Percentiles rank a stretch among this genome's conserved stretches.
phyloP scores from a whole-genome alignment of 2,797 vertebrate species.

The Diceros bicornis region DNA sequence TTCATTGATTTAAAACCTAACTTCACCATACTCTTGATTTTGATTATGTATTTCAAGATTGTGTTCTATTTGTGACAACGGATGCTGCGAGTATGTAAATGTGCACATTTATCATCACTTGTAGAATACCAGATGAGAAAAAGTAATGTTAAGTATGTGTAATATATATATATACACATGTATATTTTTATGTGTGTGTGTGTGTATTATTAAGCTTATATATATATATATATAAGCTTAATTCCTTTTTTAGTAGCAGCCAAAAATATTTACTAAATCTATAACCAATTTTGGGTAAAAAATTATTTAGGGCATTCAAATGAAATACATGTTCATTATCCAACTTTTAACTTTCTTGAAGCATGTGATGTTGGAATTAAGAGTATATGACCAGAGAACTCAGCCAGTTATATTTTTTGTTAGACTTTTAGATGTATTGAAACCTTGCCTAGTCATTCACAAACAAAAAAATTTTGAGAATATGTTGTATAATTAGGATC shows the following conservation, averaged over 20 bases:
- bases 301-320: conserved; percentile 50
- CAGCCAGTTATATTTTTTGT: neutral
- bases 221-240: neutral
- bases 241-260: conserved; percentile 8
- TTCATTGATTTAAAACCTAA: conserved; percentile 13
- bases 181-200: neutral
- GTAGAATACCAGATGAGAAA: conserved; percentile 10
- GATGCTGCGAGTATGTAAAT: neutral
- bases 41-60: conserved; percentile 47
- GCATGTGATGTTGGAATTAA: neutral
- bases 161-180: neutral
- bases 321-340: neutral
- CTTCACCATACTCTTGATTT: conserved; percentile 30
- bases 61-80: conserved; percentile 13
- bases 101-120: neutral
- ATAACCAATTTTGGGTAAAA: neutral
- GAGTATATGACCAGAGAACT: conserved; percentile 24
- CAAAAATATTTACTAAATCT: conserved; percentile 23
- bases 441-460: neutral
- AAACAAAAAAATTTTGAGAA: neutral
- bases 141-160: neutral
- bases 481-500: conserved; percentile 3
- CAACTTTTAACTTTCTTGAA: conserved; percentile 41
- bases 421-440: neutral
- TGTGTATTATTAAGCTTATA: neutral